Base-by-base conservation (phyloP, 2,888 invertebrate genomes). In the Cremastobaeus sp. region DNA sequence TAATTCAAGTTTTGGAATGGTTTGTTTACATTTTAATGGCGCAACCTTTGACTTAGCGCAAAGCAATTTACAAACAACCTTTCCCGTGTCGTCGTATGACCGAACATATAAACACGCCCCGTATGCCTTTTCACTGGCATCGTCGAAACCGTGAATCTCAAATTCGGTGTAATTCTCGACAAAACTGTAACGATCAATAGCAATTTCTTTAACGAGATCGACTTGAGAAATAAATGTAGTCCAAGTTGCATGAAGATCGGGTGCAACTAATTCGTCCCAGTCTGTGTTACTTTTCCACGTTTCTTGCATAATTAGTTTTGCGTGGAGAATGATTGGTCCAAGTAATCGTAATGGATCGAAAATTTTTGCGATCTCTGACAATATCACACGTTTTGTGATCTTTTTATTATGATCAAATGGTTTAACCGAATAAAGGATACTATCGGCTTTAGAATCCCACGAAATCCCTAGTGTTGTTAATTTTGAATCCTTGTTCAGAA, bases 391-490 rank as follows among this genome's bases (percentile, higher is more conserved):
- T 39, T 54, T 54, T 0, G 54, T 54, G 9, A 43, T 41, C 3
- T 32, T 54, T 14, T 15, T 17, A 1, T 1, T 6, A 5, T 11
- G 1, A 3, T 17, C 2, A 11, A 32, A 20, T 9, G 12, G 14
- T 2, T 41, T 30, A 1, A 30, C 43, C 0, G 65, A 3, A 12
- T 55, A 41, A 6, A 32, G 2, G 2, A 43, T n/a, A 2, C 18
- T 30, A 3, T 55, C 30, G 6, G 6, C 5, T 6, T n/a, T 30
- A 3, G 32, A 9, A 11, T 30, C 18, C n/a, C 14, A 41, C 8
- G 20, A 12, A 6, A 57, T 5, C 8, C 64, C 64, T 11, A 64
- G n/a, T 8, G 64, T 43, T 25, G 52, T 64, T 21, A 54, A 17
- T 8, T 8, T n/a, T 12, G 9, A 1, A 1, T 43, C 45, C 15